These are phyloP conservation scores for Eleginops maclovinus DNA, from an alignment of 2,113 vertebrate genomes.

Conservation along the genomic window DNA sequence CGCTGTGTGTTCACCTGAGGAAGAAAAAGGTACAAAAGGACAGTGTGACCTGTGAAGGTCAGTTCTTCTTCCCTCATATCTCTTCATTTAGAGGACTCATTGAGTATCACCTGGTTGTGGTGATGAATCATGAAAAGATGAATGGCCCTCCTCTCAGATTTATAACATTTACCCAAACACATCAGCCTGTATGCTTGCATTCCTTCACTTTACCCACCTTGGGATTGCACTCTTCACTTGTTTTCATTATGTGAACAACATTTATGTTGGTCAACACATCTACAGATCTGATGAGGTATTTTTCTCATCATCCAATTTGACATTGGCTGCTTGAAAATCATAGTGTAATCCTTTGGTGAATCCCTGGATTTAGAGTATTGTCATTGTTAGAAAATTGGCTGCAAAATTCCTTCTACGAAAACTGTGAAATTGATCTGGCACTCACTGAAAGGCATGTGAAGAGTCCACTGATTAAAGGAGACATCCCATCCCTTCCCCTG, in stretches of 20 bases:
- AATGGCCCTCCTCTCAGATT: slow-evolving; percentile 49
- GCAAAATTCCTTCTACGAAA: slow-evolving; percentile 27
- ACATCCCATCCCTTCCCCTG: slow-evolving; percentile 58
- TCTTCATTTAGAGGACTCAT: slow-evolving; percentile 70
- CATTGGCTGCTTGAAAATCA: neutral
- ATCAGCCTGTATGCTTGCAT: slow-evolving; percentile 28
- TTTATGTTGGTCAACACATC: neutral
- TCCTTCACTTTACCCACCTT: slow-evolving; percentile 43
- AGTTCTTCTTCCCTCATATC: slow-evolving; percentile 59
- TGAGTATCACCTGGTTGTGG: slow-evolving; percentile 57
- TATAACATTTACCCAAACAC: slow-evolving; percentile 61
- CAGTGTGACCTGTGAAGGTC: slow-evolving; percentile 68
- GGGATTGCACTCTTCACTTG: slow-evolving; percentile 12
- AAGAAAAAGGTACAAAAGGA: slow-evolving; percentile 1
- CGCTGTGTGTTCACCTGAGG: neutral
- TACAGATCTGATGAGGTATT: slow-evolving; percentile 21
- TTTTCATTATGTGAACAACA: neutral
- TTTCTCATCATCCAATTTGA: slow-evolving; percentile 3
- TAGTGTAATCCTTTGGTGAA: slow-evolving; percentile 11
- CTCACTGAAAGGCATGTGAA: slow-evolving; percentile 51
- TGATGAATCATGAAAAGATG: slow-evolving; percentile 56
- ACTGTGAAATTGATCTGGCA: slow-evolving; percentile 75
- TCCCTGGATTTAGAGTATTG: slow-evolving; percentile 17
- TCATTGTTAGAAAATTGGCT: slow-evolving; percentile 26
- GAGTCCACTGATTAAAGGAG: slow-evolving; percentile 66